Base-by-base conservation (phyloP, 64 coral and sea anemone species). In the Acropora tenuis region DNA sequence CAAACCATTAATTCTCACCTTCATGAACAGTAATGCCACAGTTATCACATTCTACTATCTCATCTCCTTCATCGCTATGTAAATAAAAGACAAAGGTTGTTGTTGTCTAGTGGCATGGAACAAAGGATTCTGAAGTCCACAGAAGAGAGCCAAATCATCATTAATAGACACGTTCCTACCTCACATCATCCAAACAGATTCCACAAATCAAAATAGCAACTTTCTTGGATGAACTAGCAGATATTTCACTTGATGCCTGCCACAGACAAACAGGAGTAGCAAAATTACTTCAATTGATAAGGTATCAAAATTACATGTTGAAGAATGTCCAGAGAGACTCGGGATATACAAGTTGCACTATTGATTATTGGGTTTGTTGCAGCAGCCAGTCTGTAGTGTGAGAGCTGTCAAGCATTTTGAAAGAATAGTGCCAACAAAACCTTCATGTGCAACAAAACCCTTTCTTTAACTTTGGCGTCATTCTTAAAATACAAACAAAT, bases 1-100 rank as follows among this genome's bases (percentile, higher is more conserved):
- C 9, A 9, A 66, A 13, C 9, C 17, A 17, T 9, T 2, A 9
- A 20, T 71, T 20, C 18, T 71, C 81, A 96, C 97, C 94, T 91
- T 98, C 97, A 91, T 98, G 97, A 66, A 98, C 97, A 76, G 90
- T 95, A 58, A 98, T 96, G 11, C 97, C 97, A 93, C 97, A 98
- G 78, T 95, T 93, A 47, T 98, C 97, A 87, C 97, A 98, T 66
- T 98, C 97, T 46, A 98, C 94, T 75, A 98, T 98, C 76, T 98
- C 93, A 95, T 98, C 96, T 72, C 90, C 96, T 92, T 95, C 96
- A 80, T 98, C 93, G 93, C 96, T 98, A 77, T 13, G 74, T n/a
- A 47, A 13, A 44, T 57, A 43, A 42, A 13, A 1, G 7, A 44
- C 30, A 50, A 55, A 61, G 3, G 12, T 8, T 63, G 60, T 3